Conservation (phyloP, 2,113 vertebrate species). For the Vidua macroura region DNA sequence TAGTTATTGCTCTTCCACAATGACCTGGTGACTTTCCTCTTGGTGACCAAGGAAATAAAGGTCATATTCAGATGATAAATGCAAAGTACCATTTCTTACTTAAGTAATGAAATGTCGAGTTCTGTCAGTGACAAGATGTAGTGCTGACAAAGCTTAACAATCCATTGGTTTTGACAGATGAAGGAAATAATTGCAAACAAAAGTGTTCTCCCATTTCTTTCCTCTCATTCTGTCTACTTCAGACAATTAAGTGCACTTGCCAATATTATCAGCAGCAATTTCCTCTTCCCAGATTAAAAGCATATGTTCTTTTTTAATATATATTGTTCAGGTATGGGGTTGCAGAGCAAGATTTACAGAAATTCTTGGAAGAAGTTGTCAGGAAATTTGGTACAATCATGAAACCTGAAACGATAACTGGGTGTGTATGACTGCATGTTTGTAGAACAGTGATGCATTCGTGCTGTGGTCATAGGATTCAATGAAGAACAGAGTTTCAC, state of each 20-base stretch:
- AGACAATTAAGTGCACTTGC: neutral
- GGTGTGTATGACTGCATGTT: accelerated
- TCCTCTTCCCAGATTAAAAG: neutral
- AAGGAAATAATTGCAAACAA: neutral
- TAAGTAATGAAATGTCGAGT: neutral
- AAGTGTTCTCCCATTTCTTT: neutral
- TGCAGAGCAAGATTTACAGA: neutral
- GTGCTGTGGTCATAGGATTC: neutral
- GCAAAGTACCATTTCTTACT: neutral
- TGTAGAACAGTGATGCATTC: neutral
- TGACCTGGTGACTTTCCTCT: neutral
- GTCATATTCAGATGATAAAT: neutral
- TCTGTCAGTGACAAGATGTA: neutral
- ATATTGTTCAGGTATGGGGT: neutral
- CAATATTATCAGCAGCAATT: neutral
- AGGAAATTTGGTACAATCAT: neutral
- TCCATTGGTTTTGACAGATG: neutral
- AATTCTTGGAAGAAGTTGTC: neutral
- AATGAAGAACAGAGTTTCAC: neutral
- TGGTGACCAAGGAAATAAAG: neutral
- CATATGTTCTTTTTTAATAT: neutral
- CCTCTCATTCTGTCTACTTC: neutral
- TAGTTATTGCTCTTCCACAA: neutral
- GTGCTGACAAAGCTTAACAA: neutral
- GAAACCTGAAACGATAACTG: neutral